Conservation (phyloP, 2,797 vertebrate genomes). For the Onychomys leucogaster region DNA sequence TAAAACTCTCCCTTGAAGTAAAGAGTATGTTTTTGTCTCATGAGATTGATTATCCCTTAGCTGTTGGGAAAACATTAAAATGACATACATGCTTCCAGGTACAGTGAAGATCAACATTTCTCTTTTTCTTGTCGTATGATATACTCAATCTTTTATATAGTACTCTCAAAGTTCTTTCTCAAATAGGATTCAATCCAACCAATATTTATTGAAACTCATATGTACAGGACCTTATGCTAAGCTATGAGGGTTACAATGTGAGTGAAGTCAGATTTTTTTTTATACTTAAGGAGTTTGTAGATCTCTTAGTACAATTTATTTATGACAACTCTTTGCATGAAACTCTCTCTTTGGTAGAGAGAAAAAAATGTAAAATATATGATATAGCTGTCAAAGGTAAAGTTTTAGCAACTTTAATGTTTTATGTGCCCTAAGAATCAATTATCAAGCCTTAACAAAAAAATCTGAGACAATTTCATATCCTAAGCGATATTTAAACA, state of each 20-base stretch:
- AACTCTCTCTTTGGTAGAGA: slow-evolving; percentile 50
- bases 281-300: slow-evolving; percentile 54
- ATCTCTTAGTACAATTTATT: slow-evolving; percentile 45
- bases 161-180: slow-evolving; percentile 63
- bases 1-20: slow-evolving; percentile 48
- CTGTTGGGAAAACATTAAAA: slow-evolving; percentile 68
- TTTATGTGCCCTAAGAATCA: slow-evolving; percentile 50
- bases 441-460: slow-evolving; percentile 52
- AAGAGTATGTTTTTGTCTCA: slow-evolving; percentile 55
- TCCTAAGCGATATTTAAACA: slow-evolving; percentile 18
- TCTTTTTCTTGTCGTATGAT: slow-evolving; percentile 67
- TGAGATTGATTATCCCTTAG: slow-evolving; percentile 63
- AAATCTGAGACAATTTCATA: slow-evolving; percentile 23
- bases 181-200: slow-evolving; percentile 64
- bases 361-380: slow-evolving; percentile 46
- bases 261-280: slow-evolving; percentile 63
- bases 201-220: slow-evolving; percentile 66
- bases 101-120: slow-evolving; percentile 73
- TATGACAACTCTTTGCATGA: slow-evolving; percentile 44
- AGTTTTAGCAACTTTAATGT: slow-evolving; percentile 51
- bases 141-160: slow-evolving; percentile 68
- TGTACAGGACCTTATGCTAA: slow-evolving; percentile 56
- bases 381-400: slow-evolving; percentile 45
- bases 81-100: slow-evolving; percentile 73
- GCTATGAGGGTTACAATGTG: slow-evolving; percentile 18